Base-by-base conservation (phyloP, 53 echinoderm and acorn worm genomes). In the Glandiceps talaboti region DNA sequence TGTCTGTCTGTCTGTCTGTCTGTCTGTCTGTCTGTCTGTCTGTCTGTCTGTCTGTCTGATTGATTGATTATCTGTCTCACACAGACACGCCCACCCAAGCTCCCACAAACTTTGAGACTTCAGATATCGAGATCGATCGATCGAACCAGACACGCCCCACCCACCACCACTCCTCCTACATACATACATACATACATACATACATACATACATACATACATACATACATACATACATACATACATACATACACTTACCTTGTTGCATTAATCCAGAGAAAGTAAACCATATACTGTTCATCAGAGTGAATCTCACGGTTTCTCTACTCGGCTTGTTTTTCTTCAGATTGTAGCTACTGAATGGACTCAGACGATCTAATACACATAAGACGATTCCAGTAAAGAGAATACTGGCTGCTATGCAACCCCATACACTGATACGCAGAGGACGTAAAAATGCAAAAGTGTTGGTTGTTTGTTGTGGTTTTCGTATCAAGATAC, bases 211-310 rank as follows among this genome's bases (percentile, higher is more conserved):
- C n/a, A n/a, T n/a, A n/a, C n/a, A n/a, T n/a, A n/a, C n/a, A n/a
- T n/a, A n/a, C n/a, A n/a, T n/a, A n/a, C n/a, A n/a, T n/a, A n/a
- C n/a, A n/a, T n/a, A n/a, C n/a, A n/a, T n/a, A n/a, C n/a, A n/a
- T n/a, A n/a, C n/a, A n/a, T n/a, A 45, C 64, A 45, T 6, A 12
- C 20, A 45, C 64, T 45, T 74, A 97, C 99, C 99, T 89, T 97
- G 99, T 26, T 97, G 99, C 86, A 97, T 89, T 81, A 90, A 97
- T 0, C 92, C 92, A 10, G 99, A 92, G 76, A 97, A 97, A 14
- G 99, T 92, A 80, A 97, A 97, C 99, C 99, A 97, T 84, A 97
- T 87, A 86, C 99, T 97, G 83, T 97, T 97, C 28, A 88, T 93
- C 31, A 97, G 81, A 77, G 93, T 91, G 76, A 97, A 97, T 45